phyloP scores from a whole-genome alignment of 2,888 invertebrate species.

The Podotricha telesiphe region DNA sequence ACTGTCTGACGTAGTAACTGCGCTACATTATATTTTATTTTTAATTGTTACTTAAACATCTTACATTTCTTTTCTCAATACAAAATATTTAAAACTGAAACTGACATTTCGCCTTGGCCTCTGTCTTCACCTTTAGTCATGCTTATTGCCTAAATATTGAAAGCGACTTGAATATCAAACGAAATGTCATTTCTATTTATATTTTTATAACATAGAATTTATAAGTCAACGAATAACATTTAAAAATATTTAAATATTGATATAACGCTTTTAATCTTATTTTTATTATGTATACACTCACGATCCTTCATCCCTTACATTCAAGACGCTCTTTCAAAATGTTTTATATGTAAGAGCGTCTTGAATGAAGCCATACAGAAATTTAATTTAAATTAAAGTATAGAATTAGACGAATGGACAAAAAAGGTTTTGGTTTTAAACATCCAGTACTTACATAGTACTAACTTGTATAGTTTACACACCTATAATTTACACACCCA shows the following conservation, averaged over 20 bases:
- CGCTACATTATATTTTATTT: no score
- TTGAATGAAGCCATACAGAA: not conserved
- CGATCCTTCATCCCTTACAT: not conserved
- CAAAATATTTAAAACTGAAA: conserved; percentile 4
- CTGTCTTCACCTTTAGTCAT: conserved; percentile 32
- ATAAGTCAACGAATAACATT: no score
- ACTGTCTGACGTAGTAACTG: no score
- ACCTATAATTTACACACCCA: no score
- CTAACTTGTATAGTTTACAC: no score
- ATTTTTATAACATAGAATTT: not conserved
- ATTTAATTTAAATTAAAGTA: not conserved
- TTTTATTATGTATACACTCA: not conserved
- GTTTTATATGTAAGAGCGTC: no score
- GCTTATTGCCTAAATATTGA: conserved; percentile 23
- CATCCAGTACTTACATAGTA: no score
- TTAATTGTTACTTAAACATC: no score
- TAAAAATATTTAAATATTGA: no score
- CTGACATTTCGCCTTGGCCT: conserved; percentile 38
- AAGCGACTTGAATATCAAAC: conserved; percentile 14
- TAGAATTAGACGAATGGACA: conserved; percentile 4
- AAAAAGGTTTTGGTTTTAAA: no score
- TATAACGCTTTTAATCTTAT: not conserved
- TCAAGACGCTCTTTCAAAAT: not conserved
- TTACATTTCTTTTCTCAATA: not conserved
- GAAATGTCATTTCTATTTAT: conserved; percentile 5